Conservation (phyloP, 2,113 vertebrate genomes). For the Orthonyx spaldingii region DNA sequence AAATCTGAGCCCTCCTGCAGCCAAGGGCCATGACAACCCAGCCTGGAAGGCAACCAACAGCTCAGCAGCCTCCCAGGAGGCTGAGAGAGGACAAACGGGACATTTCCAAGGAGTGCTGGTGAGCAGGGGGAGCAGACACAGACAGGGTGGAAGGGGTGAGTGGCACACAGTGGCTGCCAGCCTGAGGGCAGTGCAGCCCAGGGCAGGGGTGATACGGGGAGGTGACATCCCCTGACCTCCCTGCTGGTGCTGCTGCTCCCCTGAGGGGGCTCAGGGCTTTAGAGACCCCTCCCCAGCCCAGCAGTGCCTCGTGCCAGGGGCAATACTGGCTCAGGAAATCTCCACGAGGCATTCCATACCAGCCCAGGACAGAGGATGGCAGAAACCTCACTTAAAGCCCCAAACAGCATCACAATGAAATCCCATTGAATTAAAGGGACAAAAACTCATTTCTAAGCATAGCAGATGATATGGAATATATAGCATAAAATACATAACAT, state of each 20-base stretch:
- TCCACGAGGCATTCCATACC: not conserved
- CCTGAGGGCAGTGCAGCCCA: no score
- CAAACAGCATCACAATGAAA: not conserved
- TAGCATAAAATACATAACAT: no score
- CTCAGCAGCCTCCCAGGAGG: not conserved
- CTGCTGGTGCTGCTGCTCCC: not conserved
- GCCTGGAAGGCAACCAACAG: not conserved
- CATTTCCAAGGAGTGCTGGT: not conserved
- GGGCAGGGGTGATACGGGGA: rapidly evolving
- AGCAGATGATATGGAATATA: no score
- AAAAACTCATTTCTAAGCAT: no score
- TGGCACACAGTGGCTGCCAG: not conserved
- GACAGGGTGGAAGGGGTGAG: not conserved
- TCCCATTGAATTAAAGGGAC: no score
- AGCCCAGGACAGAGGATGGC: not conserved
- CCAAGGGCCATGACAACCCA: rapidly evolving
- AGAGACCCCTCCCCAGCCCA: not conserved
- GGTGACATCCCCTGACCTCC: not conserved
- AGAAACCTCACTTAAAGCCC: not conserved
- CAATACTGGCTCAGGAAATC: not conserved
- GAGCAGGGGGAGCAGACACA: not conserved
- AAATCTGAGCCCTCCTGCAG: not conserved
- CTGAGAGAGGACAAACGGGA: not conserved
- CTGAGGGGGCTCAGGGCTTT: no score
- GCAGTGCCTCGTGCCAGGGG: not conserved